Evolutionary conservation across 1,140 invertebrate genomes (phyloP).

Genomic region (Plectrocnemia conspersa): DNA sequence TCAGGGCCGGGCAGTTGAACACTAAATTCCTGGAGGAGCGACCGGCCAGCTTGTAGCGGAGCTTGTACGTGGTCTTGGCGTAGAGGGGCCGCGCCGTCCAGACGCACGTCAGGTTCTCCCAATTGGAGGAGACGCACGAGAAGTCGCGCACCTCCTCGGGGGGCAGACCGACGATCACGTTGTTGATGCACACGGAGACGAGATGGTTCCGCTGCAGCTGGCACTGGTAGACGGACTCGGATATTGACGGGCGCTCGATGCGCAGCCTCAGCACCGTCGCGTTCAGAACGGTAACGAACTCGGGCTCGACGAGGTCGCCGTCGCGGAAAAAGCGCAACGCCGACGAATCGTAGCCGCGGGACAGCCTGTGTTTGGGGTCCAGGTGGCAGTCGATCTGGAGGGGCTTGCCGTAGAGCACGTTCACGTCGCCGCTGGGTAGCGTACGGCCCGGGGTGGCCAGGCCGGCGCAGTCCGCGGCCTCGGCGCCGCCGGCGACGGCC

Average conservation of each 20-base stretch:
- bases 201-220: background rate
- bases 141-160: constrained; percentile 58
- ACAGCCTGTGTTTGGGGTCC: background rate
- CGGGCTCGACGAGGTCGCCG: constrained; percentile 11
- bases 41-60: constrained; percentile 50
- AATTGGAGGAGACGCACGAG: constrained; percentile 61
- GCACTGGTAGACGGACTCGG: constrained; percentile 27
- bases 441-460: constrained; percentile 18
- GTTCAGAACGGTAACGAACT: constrained; percentile 13
- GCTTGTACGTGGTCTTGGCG: constrained; percentile 52
- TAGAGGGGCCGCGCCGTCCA: constrained; percentile 55
- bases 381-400: constrained; percentile 15
- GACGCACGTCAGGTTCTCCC: constrained; percentile 60
- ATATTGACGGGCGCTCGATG: constrained; percentile 10
- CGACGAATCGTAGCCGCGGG: constrained; percentile 5
- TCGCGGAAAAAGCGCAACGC: constrained; percentile 23
- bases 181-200: constrained; percentile 36
- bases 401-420: constrained; percentile 14
- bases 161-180: constrained; percentile 41
- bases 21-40: constrained; percentile 24
- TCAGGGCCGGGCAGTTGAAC: constrained; percentile 19
- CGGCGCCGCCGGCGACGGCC: background rate
- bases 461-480: background rate
- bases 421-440: constrained; percentile 22
- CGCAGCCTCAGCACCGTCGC: constrained; percentile 17